Evolutionary conservation across 1,140 invertebrate genomes (phyloP).

Genomic region (Adoxophyes honmai): DNA sequence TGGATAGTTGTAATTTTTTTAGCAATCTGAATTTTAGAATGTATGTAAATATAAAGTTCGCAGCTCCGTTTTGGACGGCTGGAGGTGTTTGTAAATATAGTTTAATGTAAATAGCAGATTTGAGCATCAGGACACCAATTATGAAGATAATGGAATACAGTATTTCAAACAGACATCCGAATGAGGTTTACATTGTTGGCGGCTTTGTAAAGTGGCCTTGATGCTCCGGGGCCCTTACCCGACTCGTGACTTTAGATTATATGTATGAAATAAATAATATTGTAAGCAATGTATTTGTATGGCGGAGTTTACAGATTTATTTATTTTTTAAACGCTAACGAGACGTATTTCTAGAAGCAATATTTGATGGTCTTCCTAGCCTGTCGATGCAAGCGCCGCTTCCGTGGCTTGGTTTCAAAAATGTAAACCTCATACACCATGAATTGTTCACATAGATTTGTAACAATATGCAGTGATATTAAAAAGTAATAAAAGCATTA

Average conservation of each 20-base stretch:
- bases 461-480: conserved; percentile 11
- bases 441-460: conserved; percentile 6
- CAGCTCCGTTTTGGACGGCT: not conserved
- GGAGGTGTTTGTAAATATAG: conserved; percentile 49
- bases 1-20: conserved; percentile 22
- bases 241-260: conserved; percentile 6
- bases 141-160: conserved; percentile 28
- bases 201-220: not conserved
- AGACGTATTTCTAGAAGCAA: too few species aligned
- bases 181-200: conserved; percentile 13
- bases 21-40: conserved; percentile 28
- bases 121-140: conserved; percentile 43
- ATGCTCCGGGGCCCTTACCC: too few species aligned
- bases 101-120: conserved; percentile 45
- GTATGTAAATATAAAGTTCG: conserved; percentile 12
- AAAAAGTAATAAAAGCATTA: conserved; percentile 7
- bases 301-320: too few species aligned
- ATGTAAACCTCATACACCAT: conserved; percentile 9
- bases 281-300: conserved; percentile 13
- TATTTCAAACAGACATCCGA: conserved; percentile 30
- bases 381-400: not conserved
- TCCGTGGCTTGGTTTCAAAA: not conserved
- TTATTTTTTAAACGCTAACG: too few species aligned
- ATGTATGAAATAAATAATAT: conserved; percentile 28
- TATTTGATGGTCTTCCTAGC: too few species aligned